Base-by-base conservation (phyloP, 2,797 vertebrate genomes). In the Petrocephalus schoutedeni region DNA sequence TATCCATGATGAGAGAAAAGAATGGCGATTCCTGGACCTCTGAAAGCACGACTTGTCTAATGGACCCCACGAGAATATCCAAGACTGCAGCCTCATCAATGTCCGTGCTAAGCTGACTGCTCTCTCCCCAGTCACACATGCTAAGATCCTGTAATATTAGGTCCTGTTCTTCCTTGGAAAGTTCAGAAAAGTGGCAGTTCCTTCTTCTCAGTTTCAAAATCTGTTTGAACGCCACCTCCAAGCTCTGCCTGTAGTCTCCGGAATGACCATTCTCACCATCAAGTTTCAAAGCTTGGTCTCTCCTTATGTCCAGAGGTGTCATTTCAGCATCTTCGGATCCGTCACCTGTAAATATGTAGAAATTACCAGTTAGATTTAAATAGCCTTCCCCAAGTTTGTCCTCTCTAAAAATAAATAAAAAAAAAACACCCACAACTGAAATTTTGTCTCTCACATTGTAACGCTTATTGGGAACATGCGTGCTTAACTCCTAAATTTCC, bases 11-110 rank as follows among this genome's bases (percentile, higher is more conserved):
- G 0, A 99, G 92, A 2, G 98, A 99, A 91, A 99, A 99, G 94
- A 98, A 99, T 0, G 96, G 97, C 0, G 97, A 98, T 56, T 98
- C 97, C 87, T 97, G 95, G 8, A 99, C 96, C 92, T 99, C 97
- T 80, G 94, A 94, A 54, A 98, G 94, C 0, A 97, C 96, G 32
- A 96, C 96, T 87, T 97, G 96, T 87, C 97, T 93, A 77, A 98
- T 94, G 4, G 96, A 97, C 90, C 95, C 97, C 19, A 97, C 97
- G 54, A 98, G 95, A 56, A 97, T 94, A 83, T 95, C 95, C 0
- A 97, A 92, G 92, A 97, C 96, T 82, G 98, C 97, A 0, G 93
- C 95, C 74, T 94, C 94, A 7, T 91, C 88, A 21, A 93, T 82
- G 51, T 36, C 56, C n/a, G 80, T 58, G 0, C 87, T 86, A 77